Percentiles rank a stretch among this genome's conserved stretches.
Evolutionary conservation across 2,113 vertebrate genomes (phyloP).

Genomic region (Platichthys stellatus): DNA sequence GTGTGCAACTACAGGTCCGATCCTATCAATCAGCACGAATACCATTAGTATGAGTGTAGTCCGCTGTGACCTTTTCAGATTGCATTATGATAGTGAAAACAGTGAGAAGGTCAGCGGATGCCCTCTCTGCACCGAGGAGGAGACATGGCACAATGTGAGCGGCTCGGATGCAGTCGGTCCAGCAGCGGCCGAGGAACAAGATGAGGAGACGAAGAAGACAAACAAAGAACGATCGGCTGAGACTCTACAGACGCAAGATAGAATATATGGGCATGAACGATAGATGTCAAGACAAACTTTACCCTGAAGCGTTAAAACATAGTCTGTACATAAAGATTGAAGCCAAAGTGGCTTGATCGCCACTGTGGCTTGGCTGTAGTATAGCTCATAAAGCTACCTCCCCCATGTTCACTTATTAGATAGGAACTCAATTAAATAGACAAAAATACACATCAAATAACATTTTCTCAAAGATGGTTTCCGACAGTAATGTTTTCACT

Average conservation of each 20-base stretch:
- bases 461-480: no score
- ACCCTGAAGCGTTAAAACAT: not conserved
- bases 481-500: no score
- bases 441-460: no score
- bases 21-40: conserved; percentile 62
- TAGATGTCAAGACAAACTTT: conserved; percentile 18
- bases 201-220: conserved; percentile 9
- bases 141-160: conserved; percentile 27
- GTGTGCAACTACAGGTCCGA: conserved; percentile 39
- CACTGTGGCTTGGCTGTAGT: no score
- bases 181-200: conserved; percentile 13
- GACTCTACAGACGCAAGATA: no score
- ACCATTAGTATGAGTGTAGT: conserved; percentile 66
- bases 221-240: not conserved
- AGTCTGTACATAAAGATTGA: not conserved
- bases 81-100: conserved; percentile 67
- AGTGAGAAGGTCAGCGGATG: conserved; percentile 71
- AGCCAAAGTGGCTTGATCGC: no score
- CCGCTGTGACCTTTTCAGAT: conserved; percentile 74
- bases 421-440: no score
- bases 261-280: not conserved
- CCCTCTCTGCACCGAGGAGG: conserved; percentile 40
- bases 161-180: conserved; percentile 42
- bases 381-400: no score
- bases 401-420: no score